Evolutionary conservation across 1,140 invertebrate genomes (phyloP).

Genomic region (Belonocnema kinseyi): DNA sequence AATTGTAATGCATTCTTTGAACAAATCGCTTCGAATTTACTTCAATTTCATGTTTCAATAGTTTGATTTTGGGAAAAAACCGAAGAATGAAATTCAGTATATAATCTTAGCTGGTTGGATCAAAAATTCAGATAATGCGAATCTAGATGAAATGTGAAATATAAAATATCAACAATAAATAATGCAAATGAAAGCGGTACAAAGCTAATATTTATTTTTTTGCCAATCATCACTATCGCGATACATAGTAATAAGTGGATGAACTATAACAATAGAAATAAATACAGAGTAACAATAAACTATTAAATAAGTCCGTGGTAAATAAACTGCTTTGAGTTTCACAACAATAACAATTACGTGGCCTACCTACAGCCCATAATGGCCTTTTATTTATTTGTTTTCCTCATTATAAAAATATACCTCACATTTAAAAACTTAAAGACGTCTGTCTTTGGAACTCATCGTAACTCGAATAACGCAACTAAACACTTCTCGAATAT

Average conservation of each 20-base stretch:
- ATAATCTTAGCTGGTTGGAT: too few species aligned
- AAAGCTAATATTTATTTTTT: conserved; percentile 26
- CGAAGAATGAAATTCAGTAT: too few species aligned
- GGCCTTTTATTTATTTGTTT: conserved; percentile 23
- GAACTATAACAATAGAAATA: conserved; percentile 28
- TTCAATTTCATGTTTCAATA: too few species aligned
- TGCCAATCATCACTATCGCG: conserved; percentile 25
- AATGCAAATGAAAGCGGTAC: conserved; percentile 9
- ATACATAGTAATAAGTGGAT: conserved; percentile 25
- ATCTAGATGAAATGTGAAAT: neutral
- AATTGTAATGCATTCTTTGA: too few species aligned
- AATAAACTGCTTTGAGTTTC: conserved; percentile 25
- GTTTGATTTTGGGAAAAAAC: too few species aligned
- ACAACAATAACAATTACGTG: conserved; percentile 28
- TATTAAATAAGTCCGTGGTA: conserved; percentile 28
- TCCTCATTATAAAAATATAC: conserved; percentile 25
- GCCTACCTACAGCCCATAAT: conserved; percentile 3
- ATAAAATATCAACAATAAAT: neutral
- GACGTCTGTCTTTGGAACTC: conserved; percentile 24
- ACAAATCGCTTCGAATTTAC: too few species aligned
- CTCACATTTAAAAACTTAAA: conserved; percentile 30
- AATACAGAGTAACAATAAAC: conserved; percentile 31
- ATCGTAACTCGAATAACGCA: conserved; percentile 9
- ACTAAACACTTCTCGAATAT: conserved; percentile 10
- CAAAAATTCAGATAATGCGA: neutral